A percentile compares a stretch with the other conserved stretches of the same genome.
These are phyloP conservation scores for Sthenelais limicola DNA, from an alignment of 2,888 invertebrate genomes.

Conservation along the genomic window DNA sequence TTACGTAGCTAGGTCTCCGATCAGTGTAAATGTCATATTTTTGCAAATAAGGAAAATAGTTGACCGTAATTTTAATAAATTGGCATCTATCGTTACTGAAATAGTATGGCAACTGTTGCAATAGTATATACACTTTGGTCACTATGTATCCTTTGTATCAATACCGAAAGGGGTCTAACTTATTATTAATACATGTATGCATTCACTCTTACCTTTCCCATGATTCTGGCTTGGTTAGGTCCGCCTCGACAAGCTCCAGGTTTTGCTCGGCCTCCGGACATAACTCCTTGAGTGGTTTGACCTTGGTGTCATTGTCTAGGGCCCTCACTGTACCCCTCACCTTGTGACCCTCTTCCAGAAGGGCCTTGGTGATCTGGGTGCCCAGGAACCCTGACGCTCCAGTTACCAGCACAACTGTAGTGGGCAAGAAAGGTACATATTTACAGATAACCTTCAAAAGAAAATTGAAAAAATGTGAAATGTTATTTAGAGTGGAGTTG, in stretches of 20 bases:
- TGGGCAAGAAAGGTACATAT: neutral
- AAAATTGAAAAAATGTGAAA: too few relatives aligned
- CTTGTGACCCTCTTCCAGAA: constrained; percentile 66
- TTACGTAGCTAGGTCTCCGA: too few relatives aligned
- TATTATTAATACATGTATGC: constrained; percentile 71
- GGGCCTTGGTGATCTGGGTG: constrained; percentile 73
- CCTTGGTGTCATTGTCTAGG: constrained; percentile 49
- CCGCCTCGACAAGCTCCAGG: constrained; percentile 39
- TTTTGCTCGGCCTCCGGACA: constrained; percentile 65
- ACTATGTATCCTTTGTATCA: neutral
- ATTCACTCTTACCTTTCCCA: constrained; percentile 68
- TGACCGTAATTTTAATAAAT: too few relatives aligned
- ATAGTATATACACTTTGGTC: neutral
- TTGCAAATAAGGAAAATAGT: too few relatives aligned
- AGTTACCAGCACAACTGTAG: constrained; percentile 72
- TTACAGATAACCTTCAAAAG: too few relatives aligned
- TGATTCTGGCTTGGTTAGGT: constrained; percentile 33
- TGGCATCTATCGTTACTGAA: neutral
- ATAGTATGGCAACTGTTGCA: neutral
- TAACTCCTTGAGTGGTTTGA: constrained; percentile 66
- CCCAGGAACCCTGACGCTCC: constrained; percentile 75
- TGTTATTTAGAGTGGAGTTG: too few relatives aligned
- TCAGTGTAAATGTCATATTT: too few relatives aligned
- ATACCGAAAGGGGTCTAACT: too few relatives aligned
- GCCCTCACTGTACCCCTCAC: constrained; percentile 32